Percentiles rank a stretch among this genome's conserved stretches.
Evolutionary conservation across 37 sponge, comb jelly and placozoan genomes (phyloP).

Genomic region (Axinella damicornis): DNA sequence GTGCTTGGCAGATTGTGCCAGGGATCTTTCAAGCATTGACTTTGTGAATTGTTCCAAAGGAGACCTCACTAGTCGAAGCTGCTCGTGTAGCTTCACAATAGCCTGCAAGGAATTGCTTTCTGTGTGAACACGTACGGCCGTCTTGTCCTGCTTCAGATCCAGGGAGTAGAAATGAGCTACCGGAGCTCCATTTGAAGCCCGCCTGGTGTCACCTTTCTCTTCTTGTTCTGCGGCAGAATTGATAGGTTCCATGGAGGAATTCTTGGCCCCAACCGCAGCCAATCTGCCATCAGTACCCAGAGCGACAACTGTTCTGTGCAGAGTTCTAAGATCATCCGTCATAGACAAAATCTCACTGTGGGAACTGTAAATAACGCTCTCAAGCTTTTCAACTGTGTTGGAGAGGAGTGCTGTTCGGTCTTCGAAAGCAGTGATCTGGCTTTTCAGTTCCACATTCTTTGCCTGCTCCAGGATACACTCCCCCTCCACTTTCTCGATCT

Average conservation of each 20-base stretch:
- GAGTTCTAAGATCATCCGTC: conserved; percentile 43
- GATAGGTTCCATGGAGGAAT: background rate
- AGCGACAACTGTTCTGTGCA: conserved; percentile 38
- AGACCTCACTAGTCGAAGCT: conserved; percentile 36
- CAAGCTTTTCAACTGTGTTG: conserved; percentile 34
- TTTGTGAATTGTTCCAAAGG: conserved; percentile 78
- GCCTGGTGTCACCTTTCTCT: too few species aligned
- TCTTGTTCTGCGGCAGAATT: background rate
- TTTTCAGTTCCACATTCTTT: conserved; percentile 38
- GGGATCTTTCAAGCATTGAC: conserved; percentile 56
- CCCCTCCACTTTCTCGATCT: conserved; percentile 55
- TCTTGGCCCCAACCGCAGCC: background rate
- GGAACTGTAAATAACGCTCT: conserved; percentile 34
- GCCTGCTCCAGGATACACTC: conserved; percentile 48
- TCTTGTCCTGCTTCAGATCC: conserved; percentile 28
- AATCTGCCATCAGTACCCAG: conserved; percentile 20
- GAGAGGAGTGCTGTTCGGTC: conserved; percentile 1
- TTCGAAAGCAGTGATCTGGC: conserved; percentile 20
- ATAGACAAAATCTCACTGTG: conserved; percentile 40
- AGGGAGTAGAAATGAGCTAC: background rate
- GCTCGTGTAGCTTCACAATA: conserved; percentile 48
- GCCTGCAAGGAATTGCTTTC: conserved; percentile 57
- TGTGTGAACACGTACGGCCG: conserved; percentile 44
- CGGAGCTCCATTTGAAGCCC: background rate
- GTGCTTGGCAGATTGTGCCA: conserved; percentile 40